These are phyloP conservation scores for Halyomorpha halys DNA, from an alignment of 1,140 invertebrate species.

Conservation along the genomic window DNA sequence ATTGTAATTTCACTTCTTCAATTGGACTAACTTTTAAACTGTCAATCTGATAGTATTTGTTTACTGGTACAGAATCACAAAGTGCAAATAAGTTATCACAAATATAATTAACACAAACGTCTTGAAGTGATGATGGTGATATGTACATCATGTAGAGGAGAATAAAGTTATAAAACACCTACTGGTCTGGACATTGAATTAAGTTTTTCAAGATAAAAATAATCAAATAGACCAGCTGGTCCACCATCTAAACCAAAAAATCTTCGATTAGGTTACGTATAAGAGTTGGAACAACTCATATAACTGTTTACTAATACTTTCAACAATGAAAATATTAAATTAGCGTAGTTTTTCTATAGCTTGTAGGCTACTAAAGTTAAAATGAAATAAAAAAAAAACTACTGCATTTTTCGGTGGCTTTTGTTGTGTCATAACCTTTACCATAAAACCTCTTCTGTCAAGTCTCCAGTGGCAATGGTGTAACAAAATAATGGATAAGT, in stretches of 20 bases:
- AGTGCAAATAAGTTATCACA: constrained; percentile 53
- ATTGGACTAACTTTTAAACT: not conserved
- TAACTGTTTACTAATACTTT: no score
- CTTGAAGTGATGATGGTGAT: constrained; percentile 50
- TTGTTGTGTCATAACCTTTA: constrained; percentile 13
- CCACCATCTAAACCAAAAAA: no score
- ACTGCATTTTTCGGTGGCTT: no score
- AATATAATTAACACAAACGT: constrained; percentile 56
- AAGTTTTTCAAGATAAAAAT: constrained; percentile 4
- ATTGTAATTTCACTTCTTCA: constrained; percentile 33
- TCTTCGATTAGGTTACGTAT: no score
- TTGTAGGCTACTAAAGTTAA: no score
- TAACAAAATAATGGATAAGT: constrained; percentile 49
- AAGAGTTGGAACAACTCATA: no score
- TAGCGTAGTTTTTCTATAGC: no score
- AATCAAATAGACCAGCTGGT: constrained; percentile 18
- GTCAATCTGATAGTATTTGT: not conserved
- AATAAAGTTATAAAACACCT: not conserved
- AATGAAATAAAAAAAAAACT: no score
- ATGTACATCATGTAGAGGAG: constrained; percentile 45
- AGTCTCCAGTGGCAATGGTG: constrained; percentile 21
- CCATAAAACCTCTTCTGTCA: constrained; percentile 15
- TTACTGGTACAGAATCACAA: constrained; percentile 36
- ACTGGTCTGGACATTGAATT: not conserved
- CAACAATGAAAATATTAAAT: no score